These are phyloP conservation scores for Elysia crispata DNA, from an alignment of 2,888 invertebrate species.

Conservation along the genomic window DNA sequence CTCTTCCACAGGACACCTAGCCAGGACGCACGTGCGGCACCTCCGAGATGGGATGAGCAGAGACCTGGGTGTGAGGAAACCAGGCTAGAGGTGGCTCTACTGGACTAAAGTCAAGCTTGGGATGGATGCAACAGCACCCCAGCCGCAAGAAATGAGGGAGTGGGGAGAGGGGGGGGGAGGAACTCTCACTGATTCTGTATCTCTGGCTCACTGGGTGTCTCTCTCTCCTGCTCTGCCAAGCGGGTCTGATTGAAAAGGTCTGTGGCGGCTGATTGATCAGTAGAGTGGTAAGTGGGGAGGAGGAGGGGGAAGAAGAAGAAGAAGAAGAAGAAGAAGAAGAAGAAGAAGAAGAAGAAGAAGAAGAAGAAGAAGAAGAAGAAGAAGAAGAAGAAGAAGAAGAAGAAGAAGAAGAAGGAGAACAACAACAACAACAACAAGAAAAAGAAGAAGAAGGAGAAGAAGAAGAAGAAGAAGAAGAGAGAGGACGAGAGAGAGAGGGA, in stretches of 20 bases:
- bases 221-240: neutral
- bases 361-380: constrained; percentile 28
- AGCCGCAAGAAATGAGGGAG: neutral
- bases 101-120: too few relatives aligned
- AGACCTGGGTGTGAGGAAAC: too few relatives aligned
- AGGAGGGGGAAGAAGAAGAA: constrained; percentile 1
- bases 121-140: too few relatives aligned
- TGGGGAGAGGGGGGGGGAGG: neutral
- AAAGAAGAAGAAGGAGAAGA: constrained; percentile 1
- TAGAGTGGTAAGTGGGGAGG: neutral
- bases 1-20: too few relatives aligned
- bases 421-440: too few relatives aligned
- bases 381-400: constrained; percentile 28
- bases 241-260: neutral
- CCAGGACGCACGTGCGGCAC: too few relatives aligned
- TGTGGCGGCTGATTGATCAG: too few relatives aligned
- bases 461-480: constrained; percentile 5
- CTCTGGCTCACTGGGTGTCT: neutral
- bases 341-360: constrained; percentile 28
- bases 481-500: too few relatives aligned
- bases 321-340: constrained; percentile 28
- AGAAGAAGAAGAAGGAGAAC: too few relatives aligned
- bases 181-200: neutral
- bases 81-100: too few relatives aligned
- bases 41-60: too few relatives aligned